Evolutionary conservation across 2,113 vertebrate species (phyloP).

Genomic region (Labeo rohita): DNA sequence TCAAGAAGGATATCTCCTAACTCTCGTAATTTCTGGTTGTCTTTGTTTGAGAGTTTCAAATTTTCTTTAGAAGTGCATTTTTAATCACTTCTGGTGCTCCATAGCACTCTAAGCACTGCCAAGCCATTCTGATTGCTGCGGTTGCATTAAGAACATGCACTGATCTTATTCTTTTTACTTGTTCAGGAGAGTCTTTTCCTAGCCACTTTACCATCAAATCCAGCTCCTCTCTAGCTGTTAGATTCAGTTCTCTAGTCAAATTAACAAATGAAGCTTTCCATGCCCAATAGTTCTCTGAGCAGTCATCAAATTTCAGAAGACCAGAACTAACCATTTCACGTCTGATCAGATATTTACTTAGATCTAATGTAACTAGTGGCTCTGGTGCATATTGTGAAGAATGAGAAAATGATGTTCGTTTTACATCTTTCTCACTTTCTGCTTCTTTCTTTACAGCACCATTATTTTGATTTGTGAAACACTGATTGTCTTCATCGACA

Average conservation of each 20-base stretch:
- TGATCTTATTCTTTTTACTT: not conserved
- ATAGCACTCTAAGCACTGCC: constrained; percentile 13
- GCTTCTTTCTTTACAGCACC: too few species aligned
- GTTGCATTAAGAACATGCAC: constrained; percentile 9
- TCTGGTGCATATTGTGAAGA: too few species aligned
- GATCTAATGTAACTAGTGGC: too few species aligned
- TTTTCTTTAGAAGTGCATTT: constrained; percentile 41
- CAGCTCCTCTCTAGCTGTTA: constrained; percentile 10
- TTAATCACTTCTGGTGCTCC: constrained; percentile 31
- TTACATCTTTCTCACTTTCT: too few species aligned
- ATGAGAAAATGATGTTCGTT: too few species aligned
- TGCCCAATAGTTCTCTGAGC: too few species aligned
- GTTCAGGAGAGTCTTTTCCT: not conserved
- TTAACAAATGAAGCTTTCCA: not conserved
- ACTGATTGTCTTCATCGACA: too few species aligned
- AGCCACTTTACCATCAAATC: constrained; percentile 27
- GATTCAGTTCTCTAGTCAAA: not conserved
- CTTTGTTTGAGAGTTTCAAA: constrained; percentile 35
- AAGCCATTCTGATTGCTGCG: not conserved
- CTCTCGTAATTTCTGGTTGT: constrained; percentile 22
- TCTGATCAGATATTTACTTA: too few species aligned
- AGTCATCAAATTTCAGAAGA: too few species aligned
- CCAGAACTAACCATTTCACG: too few species aligned
- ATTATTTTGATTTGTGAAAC: too few species aligned
- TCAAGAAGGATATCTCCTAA: constrained; percentile 32